Evolutionary conservation across 1,140 invertebrate genomes (phyloP).

Genomic region (Penaeus chinensis): DNA sequence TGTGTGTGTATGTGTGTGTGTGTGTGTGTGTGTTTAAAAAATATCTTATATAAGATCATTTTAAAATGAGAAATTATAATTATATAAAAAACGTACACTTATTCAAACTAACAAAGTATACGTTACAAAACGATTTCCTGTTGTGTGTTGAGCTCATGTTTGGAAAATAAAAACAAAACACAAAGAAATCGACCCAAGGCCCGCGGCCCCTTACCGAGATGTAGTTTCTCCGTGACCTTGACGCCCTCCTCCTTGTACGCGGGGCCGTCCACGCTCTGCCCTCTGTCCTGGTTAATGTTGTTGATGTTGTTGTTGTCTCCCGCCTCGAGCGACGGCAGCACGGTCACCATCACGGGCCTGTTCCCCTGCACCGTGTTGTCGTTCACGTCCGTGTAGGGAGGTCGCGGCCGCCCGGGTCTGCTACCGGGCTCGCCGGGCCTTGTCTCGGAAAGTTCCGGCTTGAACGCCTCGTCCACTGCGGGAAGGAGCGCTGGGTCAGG

Average conservation of each 20-base stretch:
- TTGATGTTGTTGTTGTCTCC: conserved; percentile 50
- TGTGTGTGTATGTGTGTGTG: no score
- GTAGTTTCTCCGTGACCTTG: conserved; percentile 45
- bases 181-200: no score
- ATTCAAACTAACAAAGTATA: no score
- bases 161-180: no score
- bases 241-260: conserved; percentile 67
- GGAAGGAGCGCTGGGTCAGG: background rate
- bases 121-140: no score
- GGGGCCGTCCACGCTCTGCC: conserved; percentile 23
- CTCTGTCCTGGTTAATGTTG: conserved; percentile 41
- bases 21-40: no score
- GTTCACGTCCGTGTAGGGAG: conserved; percentile 62
- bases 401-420: conserved; percentile 64
- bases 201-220: conserved; percentile 30
- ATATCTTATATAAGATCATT: no score
- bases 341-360: conserved; percentile 34
- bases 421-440: background rate
- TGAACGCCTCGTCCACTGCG: conserved; percentile 34
- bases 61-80: no score
- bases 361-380: conserved; percentile 35
- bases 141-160: no score
- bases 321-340: conserved; percentile 40
- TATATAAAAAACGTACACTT: no score
- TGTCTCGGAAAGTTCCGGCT: conserved; percentile 24